Base-by-base conservation (phyloP, 2,888 invertebrate species). In the Acrocyrtus sp. region DNA sequence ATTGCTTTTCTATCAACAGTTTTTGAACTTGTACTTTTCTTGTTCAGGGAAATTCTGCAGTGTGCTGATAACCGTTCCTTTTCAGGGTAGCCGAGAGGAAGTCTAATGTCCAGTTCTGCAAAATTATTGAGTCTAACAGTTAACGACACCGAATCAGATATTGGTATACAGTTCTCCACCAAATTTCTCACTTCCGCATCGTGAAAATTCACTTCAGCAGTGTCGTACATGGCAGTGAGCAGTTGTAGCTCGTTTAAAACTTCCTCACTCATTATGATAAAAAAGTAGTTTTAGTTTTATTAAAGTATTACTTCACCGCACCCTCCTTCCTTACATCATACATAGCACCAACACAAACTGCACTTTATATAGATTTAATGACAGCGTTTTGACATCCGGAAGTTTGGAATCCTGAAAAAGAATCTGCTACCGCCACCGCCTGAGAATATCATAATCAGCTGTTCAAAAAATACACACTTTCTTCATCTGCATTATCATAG, bases 161-260 rank as follows among this genome's bases (percentile, higher is more conserved):
- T 50, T 3, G 72, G 72, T 5, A 73, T 39, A 8, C 56, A 50
- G 45, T 60, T 67, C 21, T 73, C 72, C 4, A 73, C 24, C 22
- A 54, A 17, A 15, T 61, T 22, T 6, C 29, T 24, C 17, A 73
- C 53, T 68, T 72, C 72, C 8, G 48, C 51, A 47, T 76, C 76
- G 27, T 76, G 65, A 53, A 73, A 76, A 12, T 48, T 27, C 19
- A 72, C 26, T n/a, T 76, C 67, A 1, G 41, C 8, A 2, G 63
- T 22, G 12, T 68, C 68, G 39, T 76, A 76, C 76, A 76, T 76
- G 15, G 69, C 65, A n/a, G 48, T 50, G 22, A 76, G 17, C 15
- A 76, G 41, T 45, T 76, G 76, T n/a, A 76, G 47, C 17, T 76
- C 76, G n/a, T 68, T 69, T 27, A 73, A 53, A 26, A 63, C 63